phyloP scores from a whole-genome alignment of 2,888 invertebrate genomes.

The Apodemia mormo region DNA sequence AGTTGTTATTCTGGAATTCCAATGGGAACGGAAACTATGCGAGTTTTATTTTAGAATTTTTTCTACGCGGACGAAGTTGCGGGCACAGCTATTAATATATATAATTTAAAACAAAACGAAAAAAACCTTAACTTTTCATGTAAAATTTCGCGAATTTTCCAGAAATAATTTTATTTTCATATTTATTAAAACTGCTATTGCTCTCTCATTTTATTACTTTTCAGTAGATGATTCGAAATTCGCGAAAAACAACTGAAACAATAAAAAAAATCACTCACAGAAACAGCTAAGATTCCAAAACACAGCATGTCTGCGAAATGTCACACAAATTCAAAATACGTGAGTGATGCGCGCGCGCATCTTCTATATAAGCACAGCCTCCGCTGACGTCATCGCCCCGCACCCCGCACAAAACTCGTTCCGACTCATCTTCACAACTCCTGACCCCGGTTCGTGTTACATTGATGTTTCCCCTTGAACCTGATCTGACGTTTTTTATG shows the following conservation, averaged over 20 bases:
- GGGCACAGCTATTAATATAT: too few species aligned
- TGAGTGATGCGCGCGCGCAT: conserved; percentile 57
- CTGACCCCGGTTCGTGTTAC: conserved; percentile 57
- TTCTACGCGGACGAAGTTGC: too few species aligned
- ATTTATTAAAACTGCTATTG: not conserved
- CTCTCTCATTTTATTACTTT: not conserved
- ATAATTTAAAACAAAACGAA: too few species aligned
- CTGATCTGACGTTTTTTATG: conserved; percentile 6
- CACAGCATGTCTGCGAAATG: conserved; percentile 55
- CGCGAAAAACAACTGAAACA: not conserved
- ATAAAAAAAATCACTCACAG: conserved; percentile 51
- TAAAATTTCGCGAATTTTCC: not conserved
- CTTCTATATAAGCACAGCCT: conserved; percentile 74
- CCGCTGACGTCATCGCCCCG: conserved; percentile 64
- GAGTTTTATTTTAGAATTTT: too few species aligned
- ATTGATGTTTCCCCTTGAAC: conserved; percentile 43
- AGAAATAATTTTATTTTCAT: not conserved
- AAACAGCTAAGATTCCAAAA: conserved; percentile 55
- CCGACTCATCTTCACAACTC: conserved; percentile 62
- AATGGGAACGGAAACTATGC: too few species aligned
- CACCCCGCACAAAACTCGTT: conserved; percentile 53
- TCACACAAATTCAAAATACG: conserved; percentile 58
- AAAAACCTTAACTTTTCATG: too few species aligned
- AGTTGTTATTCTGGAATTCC: too few species aligned
- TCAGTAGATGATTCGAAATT: not conserved